A percentile compares a stretch with the other conserved stretches of the same genome.
These are phyloP conservation scores for Cremastinae sp. DNA, from an alignment of 2,888 invertebrate species.

Conservation along the genomic window DNA sequence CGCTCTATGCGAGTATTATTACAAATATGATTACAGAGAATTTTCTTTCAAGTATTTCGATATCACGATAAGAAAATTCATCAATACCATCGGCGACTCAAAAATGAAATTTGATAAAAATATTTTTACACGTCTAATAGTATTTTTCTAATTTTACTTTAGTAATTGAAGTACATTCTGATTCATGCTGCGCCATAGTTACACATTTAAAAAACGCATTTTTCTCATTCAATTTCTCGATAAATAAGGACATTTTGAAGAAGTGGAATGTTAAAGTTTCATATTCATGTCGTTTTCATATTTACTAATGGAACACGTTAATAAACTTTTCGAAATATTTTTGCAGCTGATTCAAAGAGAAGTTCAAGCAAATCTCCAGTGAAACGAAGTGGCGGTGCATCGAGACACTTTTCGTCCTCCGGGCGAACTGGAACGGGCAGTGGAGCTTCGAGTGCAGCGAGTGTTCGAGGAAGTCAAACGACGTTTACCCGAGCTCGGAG, in stretches of 20 bases:
- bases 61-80: not conserved
- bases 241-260: not conserved
- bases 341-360: constrained; percentile 77
- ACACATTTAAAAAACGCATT: not conserved
- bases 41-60: constrained; percentile 9
- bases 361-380: constrained; percentile 85
- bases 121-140: not conserved
- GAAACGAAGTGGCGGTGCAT: constrained; percentile 81
- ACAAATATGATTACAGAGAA: too few relatives aligned
- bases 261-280: too few relatives aligned
- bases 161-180: too few relatives aligned
- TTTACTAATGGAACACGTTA: too few relatives aligned
- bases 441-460: constrained; percentile 63
- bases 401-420: constrained; percentile 75
- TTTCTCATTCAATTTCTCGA: not conserved
- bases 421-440: constrained; percentile 71
- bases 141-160: too few relatives aligned
- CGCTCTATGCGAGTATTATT: too few relatives aligned
- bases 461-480: constrained; percentile 69
- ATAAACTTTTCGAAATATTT: not conserved
- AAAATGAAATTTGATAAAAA: not conserved
- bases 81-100: not conserved
- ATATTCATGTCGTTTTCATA: too few relatives aligned
- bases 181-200: too few relatives aligned
- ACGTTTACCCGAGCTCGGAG: constrained; percentile 68